A percentile compares a stretch with the other conserved stretches of the same genome.
Conservation (phyloP, 2,888 invertebrate genomes). For the Oligia strigilis region DNA sequence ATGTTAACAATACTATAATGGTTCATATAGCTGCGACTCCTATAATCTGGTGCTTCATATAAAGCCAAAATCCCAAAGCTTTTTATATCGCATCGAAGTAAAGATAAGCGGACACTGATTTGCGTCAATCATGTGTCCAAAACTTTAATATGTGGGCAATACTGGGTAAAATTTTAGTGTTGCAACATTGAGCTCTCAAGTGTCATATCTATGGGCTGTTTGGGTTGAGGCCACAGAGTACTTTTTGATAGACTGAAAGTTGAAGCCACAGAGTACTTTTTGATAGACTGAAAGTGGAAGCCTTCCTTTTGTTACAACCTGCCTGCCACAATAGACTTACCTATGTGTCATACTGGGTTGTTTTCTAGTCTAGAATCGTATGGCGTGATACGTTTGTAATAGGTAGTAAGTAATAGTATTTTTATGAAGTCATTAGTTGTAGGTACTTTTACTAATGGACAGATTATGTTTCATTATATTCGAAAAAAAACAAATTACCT, state of each 20-base stretch:
- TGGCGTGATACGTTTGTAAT: not conserved
- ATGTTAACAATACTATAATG: slow-evolving; percentile 8
- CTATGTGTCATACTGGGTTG: not conserved
- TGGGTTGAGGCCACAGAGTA: no score
- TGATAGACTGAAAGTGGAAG: no score
- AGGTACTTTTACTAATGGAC: not conserved
- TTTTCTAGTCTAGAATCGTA: not conserved
- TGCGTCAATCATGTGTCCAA: not conserved
- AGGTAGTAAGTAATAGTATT: not conserved
- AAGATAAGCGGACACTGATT: slow-evolving; percentile 23
- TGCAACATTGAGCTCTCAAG: not conserved
- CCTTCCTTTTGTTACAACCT: not conserved
- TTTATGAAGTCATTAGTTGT: not conserved
- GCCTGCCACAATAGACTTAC: not conserved
- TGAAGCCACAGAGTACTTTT: no score
- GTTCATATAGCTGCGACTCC: not conserved
- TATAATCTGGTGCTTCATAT: slow-evolving; percentile 1
- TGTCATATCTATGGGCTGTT: not conserved
- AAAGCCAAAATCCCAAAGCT: slow-evolving; percentile 19
- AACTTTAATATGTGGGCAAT: not conserved
- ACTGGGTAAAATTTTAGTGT: not conserved
- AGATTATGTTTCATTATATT: not conserved
- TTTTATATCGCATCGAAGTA: not conserved
- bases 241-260: no score
- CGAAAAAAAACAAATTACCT: slow-evolving; percentile 9